A percentile compares a stretch with the other conserved stretches of the same genome.
phyloP scores from a whole-genome alignment of 2,888 invertebrate genomes.

The Eurytoma adleriae region DNA sequence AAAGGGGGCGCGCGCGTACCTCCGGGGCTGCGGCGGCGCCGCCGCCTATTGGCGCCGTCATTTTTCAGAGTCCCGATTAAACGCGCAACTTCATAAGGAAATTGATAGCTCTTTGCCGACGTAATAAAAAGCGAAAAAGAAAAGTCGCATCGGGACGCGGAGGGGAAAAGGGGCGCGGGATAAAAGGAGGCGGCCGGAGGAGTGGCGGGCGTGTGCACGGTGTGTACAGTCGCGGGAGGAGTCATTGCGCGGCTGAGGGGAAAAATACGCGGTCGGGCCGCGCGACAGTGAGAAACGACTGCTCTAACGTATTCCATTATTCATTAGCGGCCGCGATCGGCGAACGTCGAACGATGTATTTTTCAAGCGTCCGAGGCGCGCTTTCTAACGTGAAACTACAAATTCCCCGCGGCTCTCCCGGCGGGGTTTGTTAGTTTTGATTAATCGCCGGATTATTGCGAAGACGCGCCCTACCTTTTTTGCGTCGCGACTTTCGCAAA shows the following conservation, averaged over 20 bases:
- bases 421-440: conserved; percentile 35
- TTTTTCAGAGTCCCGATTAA: conserved; percentile 43
- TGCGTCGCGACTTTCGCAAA: neutral
- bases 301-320: conserved; percentile 52
- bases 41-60: conserved; percentile 5
- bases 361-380: conserved; percentile 36
- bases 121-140: neutral
- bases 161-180: too few relatives aligned
- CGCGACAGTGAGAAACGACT: conserved; percentile 55
- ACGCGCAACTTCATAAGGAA: conserved; percentile 18
- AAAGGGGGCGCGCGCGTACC: neutral
- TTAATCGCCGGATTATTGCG: conserved; percentile 27
- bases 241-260: neutral
- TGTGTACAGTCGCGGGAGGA: neutral
- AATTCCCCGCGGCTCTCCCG: conserved; percentile 16
- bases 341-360: conserved; percentile 52
- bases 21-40: neutral
- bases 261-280: neutral
- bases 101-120: conserved; percentile 35
- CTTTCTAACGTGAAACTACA: conserved; percentile 10
- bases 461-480: neutral
- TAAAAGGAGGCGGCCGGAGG: too few relatives aligned
- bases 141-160: too few relatives aligned
- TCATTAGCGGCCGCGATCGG: conserved; percentile 48
- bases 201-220: too few relatives aligned